Percentiles rank a stretch among this genome's conserved stretches.
Conservation (phyloP, 1,140 invertebrate genomes). For the Andricus grossulariae region DNA sequence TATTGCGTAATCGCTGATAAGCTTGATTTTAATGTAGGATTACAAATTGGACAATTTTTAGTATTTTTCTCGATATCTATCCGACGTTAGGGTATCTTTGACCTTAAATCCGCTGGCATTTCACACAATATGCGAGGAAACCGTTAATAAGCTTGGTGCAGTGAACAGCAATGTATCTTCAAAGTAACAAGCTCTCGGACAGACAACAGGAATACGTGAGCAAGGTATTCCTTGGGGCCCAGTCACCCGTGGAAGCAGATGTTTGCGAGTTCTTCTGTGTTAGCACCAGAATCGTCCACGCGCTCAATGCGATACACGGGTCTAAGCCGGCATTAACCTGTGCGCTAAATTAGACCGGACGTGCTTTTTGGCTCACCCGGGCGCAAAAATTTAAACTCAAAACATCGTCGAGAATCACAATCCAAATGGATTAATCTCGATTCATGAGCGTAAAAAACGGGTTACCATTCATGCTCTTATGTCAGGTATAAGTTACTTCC, state of each 20-base stretch:
- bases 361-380: constrained; percentile 56
- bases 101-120: neutral
- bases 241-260: constrained; percentile 56
- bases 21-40: no score
- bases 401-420: constrained; percentile 54
- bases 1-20: no score
- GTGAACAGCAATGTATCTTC: constrained; percentile 1
- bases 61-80: no score
- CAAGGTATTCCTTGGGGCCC: constrained; percentile 50
- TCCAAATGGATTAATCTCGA: constrained; percentile 49
- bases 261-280: constrained; percentile 56
- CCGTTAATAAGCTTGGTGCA: constrained; percentile 5
- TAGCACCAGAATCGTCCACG: constrained; percentile 36
- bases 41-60: no score
- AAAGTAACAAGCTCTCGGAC: constrained; percentile 10
- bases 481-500: no score
- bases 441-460: constrained; percentile 34
- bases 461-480: constrained; percentile 6
- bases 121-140: constrained; percentile 5
- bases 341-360: constrained; percentile 63
- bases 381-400: constrained; percentile 60
- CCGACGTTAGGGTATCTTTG: neutral
- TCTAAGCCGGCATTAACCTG: constrained; percentile 59
- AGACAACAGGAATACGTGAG: constrained; percentile 31
- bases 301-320: constrained; percentile 46